phyloP scores from a whole-genome alignment of 1,140 invertebrate species.

The Bombus polaris region DNA sequence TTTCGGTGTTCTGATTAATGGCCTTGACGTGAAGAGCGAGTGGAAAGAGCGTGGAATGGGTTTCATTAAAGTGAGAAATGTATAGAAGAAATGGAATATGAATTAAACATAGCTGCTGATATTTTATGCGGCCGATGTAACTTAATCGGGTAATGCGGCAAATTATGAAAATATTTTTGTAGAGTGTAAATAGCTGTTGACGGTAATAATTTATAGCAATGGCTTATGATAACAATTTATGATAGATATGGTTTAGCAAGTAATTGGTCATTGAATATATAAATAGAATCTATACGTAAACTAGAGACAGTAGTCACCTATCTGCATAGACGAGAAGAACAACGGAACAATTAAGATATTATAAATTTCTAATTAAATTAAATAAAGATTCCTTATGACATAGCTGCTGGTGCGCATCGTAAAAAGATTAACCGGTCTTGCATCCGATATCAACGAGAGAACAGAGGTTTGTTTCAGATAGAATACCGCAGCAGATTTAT shows the following conservation, averaged over 20 bases:
- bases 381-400: background rate
- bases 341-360: background rate
- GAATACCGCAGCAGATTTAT: conserved; percentile 7
- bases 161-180: no score
- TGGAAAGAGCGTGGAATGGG: background rate
- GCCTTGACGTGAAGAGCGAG: no score
- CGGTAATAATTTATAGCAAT: no score
- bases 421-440: background rate
- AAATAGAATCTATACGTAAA: background rate
- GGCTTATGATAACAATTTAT: no score
- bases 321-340: background rate
- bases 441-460: background rate
- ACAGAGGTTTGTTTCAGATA: background rate
- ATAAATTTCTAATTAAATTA: background rate
- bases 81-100: background rate
- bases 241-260: background rate
- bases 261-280: background rate
- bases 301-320: no score
- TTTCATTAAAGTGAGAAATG: background rate
- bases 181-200: no score
- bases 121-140: no score
- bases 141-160: no score
- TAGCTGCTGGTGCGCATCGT: background rate
- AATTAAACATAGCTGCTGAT: no score
- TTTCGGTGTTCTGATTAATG: background rate